These are phyloP conservation scores for Drosophila flavopinicola DNA, from an alignment of 2,888 invertebrate species.

Conservation along the genomic window DNA sequence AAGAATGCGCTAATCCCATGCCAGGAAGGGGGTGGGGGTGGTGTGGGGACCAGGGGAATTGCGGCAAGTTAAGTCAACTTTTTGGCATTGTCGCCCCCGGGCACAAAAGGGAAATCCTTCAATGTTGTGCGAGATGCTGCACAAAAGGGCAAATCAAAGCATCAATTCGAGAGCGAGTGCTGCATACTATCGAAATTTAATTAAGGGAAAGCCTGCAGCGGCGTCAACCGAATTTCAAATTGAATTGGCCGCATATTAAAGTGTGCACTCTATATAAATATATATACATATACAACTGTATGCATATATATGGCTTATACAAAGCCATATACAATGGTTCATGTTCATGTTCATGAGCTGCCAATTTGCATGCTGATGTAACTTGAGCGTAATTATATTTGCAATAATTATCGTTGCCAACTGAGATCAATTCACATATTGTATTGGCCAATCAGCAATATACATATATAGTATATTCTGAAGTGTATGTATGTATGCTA, in stretches of 20 bases:
- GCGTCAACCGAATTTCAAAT: conserved; percentile 9
- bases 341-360: conserved; percentile 29
- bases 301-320: background rate
- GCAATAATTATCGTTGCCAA: conserved; percentile 22
- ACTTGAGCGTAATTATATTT: conserved; percentile 38
- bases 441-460: conserved; percentile 12
- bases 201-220: conserved; percentile 27
- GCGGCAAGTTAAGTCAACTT: conserved; percentile 21
- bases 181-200: conserved; percentile 32
- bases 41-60: background rate
- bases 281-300: background rate
- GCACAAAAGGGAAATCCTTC: conserved; percentile 14
- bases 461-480: background rate
- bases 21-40: background rate
- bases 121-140: conserved; percentile 7
- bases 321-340: conserved; percentile 4
- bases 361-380: conserved; percentile 43
- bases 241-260: conserved; percentile 14
- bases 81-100: conserved; percentile 11
- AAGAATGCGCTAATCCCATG: conserved; percentile 4
- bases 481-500: background rate
- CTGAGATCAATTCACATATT: conserved; percentile 20
- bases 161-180: conserved; percentile 15
- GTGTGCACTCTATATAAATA: background rate
- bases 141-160: conserved; percentile 35